Conservation (phyloP, 2,888 invertebrate genomes). For the Pristionchus fissidentatus region DNA sequence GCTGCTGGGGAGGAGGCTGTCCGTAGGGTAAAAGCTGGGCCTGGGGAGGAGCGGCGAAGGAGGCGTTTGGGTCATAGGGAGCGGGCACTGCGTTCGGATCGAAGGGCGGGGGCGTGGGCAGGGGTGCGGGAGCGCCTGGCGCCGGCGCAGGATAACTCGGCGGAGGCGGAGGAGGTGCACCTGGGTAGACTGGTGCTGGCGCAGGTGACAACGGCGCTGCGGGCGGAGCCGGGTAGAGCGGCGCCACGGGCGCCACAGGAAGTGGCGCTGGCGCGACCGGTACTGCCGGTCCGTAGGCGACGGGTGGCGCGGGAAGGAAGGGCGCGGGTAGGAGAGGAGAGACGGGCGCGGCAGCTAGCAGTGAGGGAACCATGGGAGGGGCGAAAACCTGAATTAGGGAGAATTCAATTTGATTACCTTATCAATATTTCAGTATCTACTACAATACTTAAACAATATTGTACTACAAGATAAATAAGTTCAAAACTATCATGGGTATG, state of each 20-base stretch:
- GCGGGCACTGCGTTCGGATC: not conserved
- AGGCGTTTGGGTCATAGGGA: not conserved
- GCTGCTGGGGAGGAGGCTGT: not conserved
- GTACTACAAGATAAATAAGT: too few relatives aligned
- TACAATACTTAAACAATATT: too few relatives aligned
- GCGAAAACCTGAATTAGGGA: not conserved
- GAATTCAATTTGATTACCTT: not conserved
- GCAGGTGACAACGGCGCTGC: slow-evolving; percentile 51
- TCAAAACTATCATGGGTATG: too few relatives aligned
- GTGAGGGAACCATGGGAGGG: not conserved
- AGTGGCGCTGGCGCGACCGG: slow-evolving; percentile 48
- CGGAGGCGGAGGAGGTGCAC: slow-evolving; percentile 57
- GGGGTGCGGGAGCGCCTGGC: slow-evolving; percentile 43
- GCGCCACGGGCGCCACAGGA: slow-evolving; percentile 19
- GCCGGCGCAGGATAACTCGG: slow-evolving; percentile 55
- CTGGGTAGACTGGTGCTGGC: slow-evolving; percentile 54
- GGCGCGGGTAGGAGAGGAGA: not conserved
- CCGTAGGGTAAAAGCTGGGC: not conserved
- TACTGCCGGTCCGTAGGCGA: not conserved
- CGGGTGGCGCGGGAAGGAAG: not conserved
- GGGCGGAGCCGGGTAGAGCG: slow-evolving; percentile 47
- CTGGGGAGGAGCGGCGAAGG: not conserved
- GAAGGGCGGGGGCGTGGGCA: slow-evolving; percentile 9
- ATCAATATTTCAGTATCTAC: too few relatives aligned
- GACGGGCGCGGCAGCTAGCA: not conserved